phyloP scores from a whole-genome alignment of 2,888 invertebrate species.

The Incurvaria masculella region DNA sequence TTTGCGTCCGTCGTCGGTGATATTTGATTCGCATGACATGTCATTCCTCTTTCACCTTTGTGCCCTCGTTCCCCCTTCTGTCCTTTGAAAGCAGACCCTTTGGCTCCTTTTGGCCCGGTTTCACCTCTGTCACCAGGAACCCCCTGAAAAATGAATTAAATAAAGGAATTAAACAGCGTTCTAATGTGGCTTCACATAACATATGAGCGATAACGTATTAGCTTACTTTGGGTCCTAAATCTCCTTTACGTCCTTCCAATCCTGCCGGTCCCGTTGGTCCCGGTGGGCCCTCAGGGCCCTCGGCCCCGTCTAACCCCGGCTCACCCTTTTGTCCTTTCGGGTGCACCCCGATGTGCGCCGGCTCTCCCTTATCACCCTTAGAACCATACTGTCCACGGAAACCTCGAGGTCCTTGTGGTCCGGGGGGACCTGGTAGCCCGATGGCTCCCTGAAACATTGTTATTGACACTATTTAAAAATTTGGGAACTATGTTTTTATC shows the following conservation, averaged over 20 bases:
- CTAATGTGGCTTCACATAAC: no score
- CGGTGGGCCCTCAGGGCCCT: conserved; percentile 61
- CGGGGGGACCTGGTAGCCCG: conserved; percentile 67
- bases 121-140: conserved; percentile 64
- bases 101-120: conserved; percentile 64
- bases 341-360: conserved; percentile 67
- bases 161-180: no score
- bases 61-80: conserved; percentile 63
- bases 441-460: conserved; percentile 62
- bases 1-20: no score
- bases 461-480: no score
- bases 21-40: no score
- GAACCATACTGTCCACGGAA: conserved; percentile 62
- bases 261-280: conserved; percentile 63
- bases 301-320: conserved; percentile 71
- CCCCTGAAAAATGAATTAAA: conserved; percentile 64
- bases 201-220: no score
- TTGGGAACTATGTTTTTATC: no score
- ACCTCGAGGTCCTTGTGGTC: conserved; percentile 75
- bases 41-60: conserved; percentile 48
- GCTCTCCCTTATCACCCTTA: conserved; percentile 78
- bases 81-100: conserved; percentile 51
- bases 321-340: conserved; percentile 86
- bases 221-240: no score
- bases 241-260: conserved; percentile 59